These are phyloP conservation scores for Bubo blakistoni DNA, from an alignment of 2,113 vertebrate species.

Conservation along the genomic window DNA sequence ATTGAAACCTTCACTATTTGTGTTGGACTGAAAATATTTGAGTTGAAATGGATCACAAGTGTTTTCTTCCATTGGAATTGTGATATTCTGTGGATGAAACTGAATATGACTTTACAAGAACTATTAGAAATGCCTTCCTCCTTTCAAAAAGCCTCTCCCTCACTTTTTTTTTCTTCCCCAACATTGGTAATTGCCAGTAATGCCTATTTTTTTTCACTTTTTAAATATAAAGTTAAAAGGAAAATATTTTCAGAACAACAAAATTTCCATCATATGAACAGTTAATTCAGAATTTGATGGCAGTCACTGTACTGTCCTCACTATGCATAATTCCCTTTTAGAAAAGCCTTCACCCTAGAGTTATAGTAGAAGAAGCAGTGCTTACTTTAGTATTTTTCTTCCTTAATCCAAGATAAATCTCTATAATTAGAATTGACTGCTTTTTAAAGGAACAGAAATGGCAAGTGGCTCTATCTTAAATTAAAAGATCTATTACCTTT, in stretches of 20 bases:
- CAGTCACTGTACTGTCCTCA: neutral
- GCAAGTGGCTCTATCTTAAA: conserved; percentile 42
- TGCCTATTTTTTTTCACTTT: neutral
- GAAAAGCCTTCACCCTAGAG: conserved; percentile 28
- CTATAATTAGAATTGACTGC: conserved; percentile 55
- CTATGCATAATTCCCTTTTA: neutral
- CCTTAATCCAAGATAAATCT: conserved; percentile 57
- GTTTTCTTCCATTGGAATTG: neutral
- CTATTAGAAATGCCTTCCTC: neutral
- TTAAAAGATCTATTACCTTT: conserved; percentile 53
- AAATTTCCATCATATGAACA: neutral
- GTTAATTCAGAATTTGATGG: neutral
- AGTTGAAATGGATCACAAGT: neutral
- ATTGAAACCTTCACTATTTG: neutral
- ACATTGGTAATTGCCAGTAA: neutral
- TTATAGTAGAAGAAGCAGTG: neutral
- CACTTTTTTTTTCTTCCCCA: neutral
- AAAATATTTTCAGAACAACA: neutral
- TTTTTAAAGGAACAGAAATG: conserved; percentile 58
- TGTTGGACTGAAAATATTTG: neutral
- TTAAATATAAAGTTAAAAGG: neutral
- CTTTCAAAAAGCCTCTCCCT: neutral
- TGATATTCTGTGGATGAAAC: neutral
- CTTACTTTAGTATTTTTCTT: conserved; percentile 6
- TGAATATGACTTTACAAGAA: neutral